phyloP scores from a whole-genome alignment of 2,888 invertebrate species.

The Papilio protenor region DNA sequence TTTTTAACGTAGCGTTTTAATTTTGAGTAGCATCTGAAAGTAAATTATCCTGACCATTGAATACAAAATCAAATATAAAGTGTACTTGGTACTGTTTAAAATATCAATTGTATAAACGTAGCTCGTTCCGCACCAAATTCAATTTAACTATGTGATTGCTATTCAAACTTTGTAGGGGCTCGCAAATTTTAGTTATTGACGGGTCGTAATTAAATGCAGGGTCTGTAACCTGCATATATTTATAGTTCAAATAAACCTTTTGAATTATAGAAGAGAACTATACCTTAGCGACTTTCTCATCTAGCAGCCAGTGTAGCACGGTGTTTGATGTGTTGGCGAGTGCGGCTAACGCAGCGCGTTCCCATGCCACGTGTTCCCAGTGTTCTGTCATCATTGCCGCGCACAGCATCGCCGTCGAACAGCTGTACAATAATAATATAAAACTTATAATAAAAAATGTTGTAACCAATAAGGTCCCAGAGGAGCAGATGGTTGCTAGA shows the following conservation, averaged over 20 bases:
- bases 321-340: conserved; percentile 86
- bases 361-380: conserved; percentile 95
- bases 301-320: conserved; percentile 89
- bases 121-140: not conserved
- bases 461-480: no score
- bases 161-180: no score
- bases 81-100: not conserved
- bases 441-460: no score
- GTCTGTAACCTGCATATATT: no score
- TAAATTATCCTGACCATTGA: not conserved
- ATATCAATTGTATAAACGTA: not conserved
- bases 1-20: not conserved
- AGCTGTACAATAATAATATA: conserved; percentile 67
- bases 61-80: not conserved
- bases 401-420: conserved; percentile 92
- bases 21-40: not conserved
- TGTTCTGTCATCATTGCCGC: conserved; percentile 95
- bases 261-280: no score
- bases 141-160: no score
- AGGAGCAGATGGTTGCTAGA: no score
- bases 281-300: conserved; percentile 89
- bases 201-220: not conserved
- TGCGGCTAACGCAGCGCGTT: conserved; percentile 84
- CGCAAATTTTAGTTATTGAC: not conserved
- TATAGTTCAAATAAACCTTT: no score